phyloP scores from a whole-genome alignment of 2,797 vertebrate species.

The Diceros bicornis region DNA sequence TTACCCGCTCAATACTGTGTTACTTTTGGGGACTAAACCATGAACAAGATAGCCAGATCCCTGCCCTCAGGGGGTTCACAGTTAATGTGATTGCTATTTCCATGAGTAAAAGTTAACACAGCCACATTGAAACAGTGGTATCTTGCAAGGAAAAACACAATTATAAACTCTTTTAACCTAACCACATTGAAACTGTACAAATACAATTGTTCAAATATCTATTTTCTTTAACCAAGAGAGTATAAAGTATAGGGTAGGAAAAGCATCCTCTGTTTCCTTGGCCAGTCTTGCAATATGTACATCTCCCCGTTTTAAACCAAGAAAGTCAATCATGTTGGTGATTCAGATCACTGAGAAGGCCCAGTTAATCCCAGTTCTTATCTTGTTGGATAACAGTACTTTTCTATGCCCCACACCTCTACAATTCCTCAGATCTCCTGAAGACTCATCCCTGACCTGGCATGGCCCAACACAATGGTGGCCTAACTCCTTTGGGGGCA shows the following conservation, averaged over 20 bases:
- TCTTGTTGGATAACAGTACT: neutral
- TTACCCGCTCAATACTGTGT: neutral
- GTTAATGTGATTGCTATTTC: neutral
- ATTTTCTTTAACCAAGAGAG: neutral
- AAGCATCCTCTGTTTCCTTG: neutral
- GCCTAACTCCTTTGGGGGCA: neutral
- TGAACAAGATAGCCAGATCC: neutral
- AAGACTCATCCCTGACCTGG: neutral
- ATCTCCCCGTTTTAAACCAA: neutral
- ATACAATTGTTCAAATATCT: neutral
- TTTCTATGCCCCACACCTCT: neutral
- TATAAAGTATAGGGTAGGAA: neutral
- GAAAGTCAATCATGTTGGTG: neutral
- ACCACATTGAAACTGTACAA: conserved; percentile 49
- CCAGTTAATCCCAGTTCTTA: neutral
- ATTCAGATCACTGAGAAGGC: neutral
- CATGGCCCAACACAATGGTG: neutral
- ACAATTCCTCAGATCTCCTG: neutral
- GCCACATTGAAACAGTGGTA: neutral
- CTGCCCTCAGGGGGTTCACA: neutral
- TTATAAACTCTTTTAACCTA: conserved; percentile 24
- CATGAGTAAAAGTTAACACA: neutral
- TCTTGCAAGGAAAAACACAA: conserved; percentile 49
- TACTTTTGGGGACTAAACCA: neutral
- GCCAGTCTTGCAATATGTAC: neutral